Percentiles rank a stretch among this genome's conserved stretches.
These are phyloP conservation scores for Ryuthela nishihirai DNA, from an alignment of 2,888 invertebrate genomes.

Conservation along the genomic window DNA sequence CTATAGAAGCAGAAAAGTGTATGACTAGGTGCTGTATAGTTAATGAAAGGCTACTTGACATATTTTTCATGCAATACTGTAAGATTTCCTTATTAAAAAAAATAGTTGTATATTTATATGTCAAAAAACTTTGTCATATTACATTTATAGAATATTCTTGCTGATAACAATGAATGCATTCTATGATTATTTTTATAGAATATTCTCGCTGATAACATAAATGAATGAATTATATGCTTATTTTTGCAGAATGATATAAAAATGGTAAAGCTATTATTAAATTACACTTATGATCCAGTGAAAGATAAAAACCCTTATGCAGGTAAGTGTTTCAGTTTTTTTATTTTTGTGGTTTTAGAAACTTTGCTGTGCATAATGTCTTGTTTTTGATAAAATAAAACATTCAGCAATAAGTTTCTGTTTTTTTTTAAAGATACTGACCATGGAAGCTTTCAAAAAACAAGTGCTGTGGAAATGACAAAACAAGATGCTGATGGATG, in stretches of 20 bases:
- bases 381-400: background rate
- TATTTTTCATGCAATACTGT: too few relatives aligned
- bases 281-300: constrained; percentile 47
- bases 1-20: too few relatives aligned
- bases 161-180: too few relatives aligned
- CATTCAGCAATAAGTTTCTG: background rate
- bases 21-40: too few relatives aligned
- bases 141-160: too few relatives aligned
- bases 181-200: too few relatives aligned
- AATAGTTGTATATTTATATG: too few relatives aligned
- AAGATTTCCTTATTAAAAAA: too few relatives aligned
- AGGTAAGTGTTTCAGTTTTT: constrained; percentile 5
- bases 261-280: constrained; percentile 50
- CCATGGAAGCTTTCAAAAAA: constrained; percentile 34
- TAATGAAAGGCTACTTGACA: too few relatives aligned
- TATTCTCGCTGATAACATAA: background rate
- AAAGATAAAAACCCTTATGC: constrained; percentile 36
- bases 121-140: too few relatives aligned
- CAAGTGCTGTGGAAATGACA: constrained; percentile 30
- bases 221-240: background rate
- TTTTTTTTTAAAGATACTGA: constrained; percentile 7
- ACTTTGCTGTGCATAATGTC: background rate
- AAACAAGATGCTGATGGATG: constrained; percentile 48
- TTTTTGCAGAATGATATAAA: constrained; percentile 49
- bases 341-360: background rate